Evolutionary conservation across 1,140 invertebrate species (phyloP).

Genomic region (Zaprionus tsacasi): DNA sequence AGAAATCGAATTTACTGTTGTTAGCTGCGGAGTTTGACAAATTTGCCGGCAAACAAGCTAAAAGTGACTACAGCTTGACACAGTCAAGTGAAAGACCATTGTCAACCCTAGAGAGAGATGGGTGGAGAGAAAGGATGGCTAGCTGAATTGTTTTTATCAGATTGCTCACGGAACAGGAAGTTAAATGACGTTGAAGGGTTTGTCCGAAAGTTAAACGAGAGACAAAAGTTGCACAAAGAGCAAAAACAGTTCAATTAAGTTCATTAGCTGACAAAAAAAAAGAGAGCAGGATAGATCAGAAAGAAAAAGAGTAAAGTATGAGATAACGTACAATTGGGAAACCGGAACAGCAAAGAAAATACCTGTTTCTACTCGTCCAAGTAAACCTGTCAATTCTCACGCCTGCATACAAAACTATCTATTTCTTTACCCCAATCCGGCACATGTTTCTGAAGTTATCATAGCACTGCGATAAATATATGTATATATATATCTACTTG

Average conservation of each 20-base stretch:
- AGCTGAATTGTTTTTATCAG: slow-evolving; percentile 6
- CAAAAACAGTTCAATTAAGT: slow-evolving; percentile 8
- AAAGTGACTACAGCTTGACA: slow-evolving; percentile 58
- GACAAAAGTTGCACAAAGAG: not conserved
- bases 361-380: not conserved
- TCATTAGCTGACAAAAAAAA: not conserved
- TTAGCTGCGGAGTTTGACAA: slow-evolving; percentile 75
- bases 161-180: slow-evolving; percentile 19
- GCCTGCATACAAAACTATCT: slow-evolving; percentile 17
- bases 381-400: not conserved
- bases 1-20: slow-evolving; percentile 74
- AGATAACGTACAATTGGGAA: not conserved
- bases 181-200: slow-evolving; percentile 18
- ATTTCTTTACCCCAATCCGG: not conserved
- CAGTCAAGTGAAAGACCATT: slow-evolving; percentile 31
- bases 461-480: slow-evolving; percentile 17
- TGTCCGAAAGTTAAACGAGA: slow-evolving; percentile 1
- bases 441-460: slow-evolving; percentile 53
- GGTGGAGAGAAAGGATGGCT: no score
- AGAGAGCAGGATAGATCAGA: not conserved
- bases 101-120: slow-evolving; percentile 2
- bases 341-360: slow-evolving; percentile 4
- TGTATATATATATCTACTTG: not conserved
- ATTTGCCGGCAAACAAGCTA: slow-evolving; percentile 59
- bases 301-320: not conserved